Conservation (phyloP, 2,797 vertebrate genomes). For the Spinus olivaceus region DNA sequence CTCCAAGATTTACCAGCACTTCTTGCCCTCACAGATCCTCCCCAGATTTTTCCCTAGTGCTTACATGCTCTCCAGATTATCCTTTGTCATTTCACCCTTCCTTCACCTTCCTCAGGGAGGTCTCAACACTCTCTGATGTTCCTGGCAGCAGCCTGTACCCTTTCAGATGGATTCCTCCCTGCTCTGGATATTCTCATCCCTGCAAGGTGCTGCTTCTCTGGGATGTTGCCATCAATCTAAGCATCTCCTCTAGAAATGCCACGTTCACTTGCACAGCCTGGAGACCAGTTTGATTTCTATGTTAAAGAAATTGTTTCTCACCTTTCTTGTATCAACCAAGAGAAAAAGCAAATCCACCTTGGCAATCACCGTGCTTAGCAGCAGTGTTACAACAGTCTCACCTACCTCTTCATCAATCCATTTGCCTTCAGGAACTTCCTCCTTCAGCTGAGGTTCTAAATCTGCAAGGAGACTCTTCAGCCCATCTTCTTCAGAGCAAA, state of each 20-base stretch:
- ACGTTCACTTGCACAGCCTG: not conserved
- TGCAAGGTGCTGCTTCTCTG: not conserved
- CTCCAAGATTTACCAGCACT: not conserved
- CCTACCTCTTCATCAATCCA: not conserved
- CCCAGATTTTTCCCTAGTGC: not conserved
- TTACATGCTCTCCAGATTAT: not conserved
- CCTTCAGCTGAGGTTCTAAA: not conserved
- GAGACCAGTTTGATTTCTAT: not conserved
- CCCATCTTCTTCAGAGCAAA: not conserved
- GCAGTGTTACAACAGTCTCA: not conserved
- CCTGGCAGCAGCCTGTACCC: not conserved
- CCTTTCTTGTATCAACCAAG: not conserved
- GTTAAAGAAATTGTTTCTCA: not conserved
- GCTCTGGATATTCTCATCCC: not conserved
- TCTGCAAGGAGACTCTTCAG: not conserved
- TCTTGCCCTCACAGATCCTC: not conserved
- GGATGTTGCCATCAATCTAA: not conserved
- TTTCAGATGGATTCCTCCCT: not conserved
- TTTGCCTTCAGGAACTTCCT: not conserved
- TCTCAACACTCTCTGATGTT: not conserved
- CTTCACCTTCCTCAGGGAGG: not conserved
- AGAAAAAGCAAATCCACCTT: not conserved
- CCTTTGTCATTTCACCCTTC: not conserved
- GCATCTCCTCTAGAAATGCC: not conserved
- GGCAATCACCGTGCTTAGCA: not conserved